phyloP scores from a whole-genome alignment of 1,140 invertebrate species.

The Drosophila miranda region DNA sequence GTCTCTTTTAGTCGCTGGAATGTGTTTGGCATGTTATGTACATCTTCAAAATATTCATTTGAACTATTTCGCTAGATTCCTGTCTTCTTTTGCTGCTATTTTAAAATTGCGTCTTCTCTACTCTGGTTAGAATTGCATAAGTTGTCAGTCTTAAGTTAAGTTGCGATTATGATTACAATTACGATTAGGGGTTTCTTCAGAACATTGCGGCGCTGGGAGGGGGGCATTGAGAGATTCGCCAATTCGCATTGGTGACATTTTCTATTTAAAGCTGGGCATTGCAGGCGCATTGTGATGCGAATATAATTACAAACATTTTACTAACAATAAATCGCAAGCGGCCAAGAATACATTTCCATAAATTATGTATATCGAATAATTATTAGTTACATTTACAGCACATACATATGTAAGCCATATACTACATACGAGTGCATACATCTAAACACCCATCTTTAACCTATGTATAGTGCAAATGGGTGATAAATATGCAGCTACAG shows the following conservation, averaged over 20 bases:
- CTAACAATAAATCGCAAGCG: slow-evolving; percentile 20
- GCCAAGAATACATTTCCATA: background rate
- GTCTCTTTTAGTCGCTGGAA: too few relatives aligned
- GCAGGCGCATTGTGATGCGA: slow-evolving; percentile 30
- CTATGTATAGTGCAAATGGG: too few relatives aligned
- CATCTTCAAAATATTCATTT: slow-evolving; percentile 8
- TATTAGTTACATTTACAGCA: background rate
- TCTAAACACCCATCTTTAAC: too few relatives aligned
- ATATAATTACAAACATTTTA: slow-evolving; percentile 8
- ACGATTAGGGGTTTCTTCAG: slow-evolving; percentile 25
- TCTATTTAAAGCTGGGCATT: slow-evolving; percentile 42
- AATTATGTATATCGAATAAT: background rate
- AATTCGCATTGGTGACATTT: slow-evolving; percentile 7
- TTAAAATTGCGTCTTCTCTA: background rate
- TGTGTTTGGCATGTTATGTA: too few relatives aligned
- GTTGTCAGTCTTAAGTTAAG: slow-evolving; percentile 45
- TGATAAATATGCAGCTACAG: too few relatives aligned
- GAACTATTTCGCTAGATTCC: slow-evolving; percentile 34
- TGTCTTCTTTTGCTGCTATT: slow-evolving; percentile 2
- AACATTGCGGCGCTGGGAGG: background rate
- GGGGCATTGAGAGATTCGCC: slow-evolving; percentile 24
- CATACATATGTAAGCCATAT: background rate
- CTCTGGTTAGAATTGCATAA: slow-evolving; percentile 8
- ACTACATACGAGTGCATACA: background rate
- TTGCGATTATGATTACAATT: slow-evolving; percentile 9